Base-by-base conservation (phyloP, 2,113 vertebrate species). In the Numida meleagris region DNA sequence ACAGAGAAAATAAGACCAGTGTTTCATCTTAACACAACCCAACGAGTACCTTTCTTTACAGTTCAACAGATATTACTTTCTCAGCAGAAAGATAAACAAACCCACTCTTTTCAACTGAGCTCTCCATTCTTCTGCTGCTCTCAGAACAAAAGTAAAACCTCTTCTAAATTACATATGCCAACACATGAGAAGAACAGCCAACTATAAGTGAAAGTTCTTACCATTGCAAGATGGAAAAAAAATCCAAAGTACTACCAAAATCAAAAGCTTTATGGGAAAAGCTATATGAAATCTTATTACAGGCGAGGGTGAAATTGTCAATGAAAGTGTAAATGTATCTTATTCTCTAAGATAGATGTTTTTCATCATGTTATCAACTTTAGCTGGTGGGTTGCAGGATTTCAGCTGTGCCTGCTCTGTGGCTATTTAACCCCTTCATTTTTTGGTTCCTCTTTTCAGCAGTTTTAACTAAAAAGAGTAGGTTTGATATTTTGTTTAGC, bases 261-360 rank as follows among this genome's bases (percentile, higher is more conserved):
- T 1, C 13, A 19, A 0, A 6, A 1, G 23, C 2, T 21, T 27
- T 8, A 3, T 4, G 0, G 0, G 6, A 45, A n/a, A 51, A 38
- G 3, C n/a, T 33, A 45, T 29, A 48, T 38, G 45, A 62, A 89
- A n/a, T n/a, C n/a, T n/a, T n/a, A n/a, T n/a, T n/a, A n/a, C n/a
- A n/a, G n/a, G n/a, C n/a, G n/a, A n/a, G n/a, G n/a, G n/a, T n/a
- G n/a, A n/a, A n/a, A n/a, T n/a, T n/a, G n/a, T n/a, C n/a, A n/a
- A n/a, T n/a, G n/a, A n/a, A n/a, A n/a, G n/a, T n/a, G n/a, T n/a
- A n/a, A n/a, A n/a, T n/a, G n/a, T n/a, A n/a, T n/a, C n/a, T n/a
- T n/a, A n/a, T n/a, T n/a, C n/a, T n/a, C n/a, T n/a, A n/a, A n/a
- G n/a, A n/a, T n/a, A n/a, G n/a, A n/a, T n/a, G n/a, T n/a, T n/a